Percentiles rank a stretch among this genome's conserved stretches.
Conservation (phyloP, 2,113 vertebrate species). For the Falcunculus frontatus region DNA sequence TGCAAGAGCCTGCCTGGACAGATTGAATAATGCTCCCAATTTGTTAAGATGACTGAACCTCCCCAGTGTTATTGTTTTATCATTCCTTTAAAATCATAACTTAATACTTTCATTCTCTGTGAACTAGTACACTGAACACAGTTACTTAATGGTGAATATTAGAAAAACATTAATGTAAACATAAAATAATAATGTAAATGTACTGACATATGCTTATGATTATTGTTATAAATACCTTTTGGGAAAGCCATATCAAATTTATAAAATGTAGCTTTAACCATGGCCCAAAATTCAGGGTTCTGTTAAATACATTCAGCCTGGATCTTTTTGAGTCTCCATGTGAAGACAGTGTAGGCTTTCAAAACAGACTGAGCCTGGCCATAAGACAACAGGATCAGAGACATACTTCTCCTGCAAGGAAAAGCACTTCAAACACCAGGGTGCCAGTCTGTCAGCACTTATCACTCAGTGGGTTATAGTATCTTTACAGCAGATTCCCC, state of each 20-base stretch:
- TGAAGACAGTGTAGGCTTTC: slow-evolving; percentile 21
- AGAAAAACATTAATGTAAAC: background rate
- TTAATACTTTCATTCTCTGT: background rate
- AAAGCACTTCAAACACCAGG: slow-evolving; percentile 44
- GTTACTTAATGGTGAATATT: background rate
- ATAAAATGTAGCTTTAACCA: background rate
- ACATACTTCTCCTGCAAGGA: background rate
- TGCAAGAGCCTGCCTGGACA: background rate
- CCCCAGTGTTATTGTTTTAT: background rate
- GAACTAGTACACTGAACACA: background rate
- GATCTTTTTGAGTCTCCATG: background rate
- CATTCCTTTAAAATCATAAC: slow-evolving; percentile 15
- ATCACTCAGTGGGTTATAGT: slow-evolving; percentile 44
- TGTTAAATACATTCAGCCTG: background rate
- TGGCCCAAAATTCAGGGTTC: slow-evolving; percentile 1
- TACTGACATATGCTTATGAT: background rate
- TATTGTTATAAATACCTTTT: slow-evolving; percentile 4
- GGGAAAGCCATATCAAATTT: background rate
- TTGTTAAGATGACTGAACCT: slow-evolving; percentile 17
- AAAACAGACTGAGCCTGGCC: slow-evolving; percentile 3
- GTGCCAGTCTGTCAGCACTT: slow-evolving; percentile 52
- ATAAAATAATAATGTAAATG: background rate
- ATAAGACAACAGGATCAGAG: slow-evolving; percentile 33
- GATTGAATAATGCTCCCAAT: slow-evolving; percentile 34
- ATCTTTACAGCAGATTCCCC: slow-evolving; percentile 21